These are phyloP conservation scores for Aphrophora alni DNA, from an alignment of 2,888 invertebrate species.

Conservation along the genomic window DNA sequence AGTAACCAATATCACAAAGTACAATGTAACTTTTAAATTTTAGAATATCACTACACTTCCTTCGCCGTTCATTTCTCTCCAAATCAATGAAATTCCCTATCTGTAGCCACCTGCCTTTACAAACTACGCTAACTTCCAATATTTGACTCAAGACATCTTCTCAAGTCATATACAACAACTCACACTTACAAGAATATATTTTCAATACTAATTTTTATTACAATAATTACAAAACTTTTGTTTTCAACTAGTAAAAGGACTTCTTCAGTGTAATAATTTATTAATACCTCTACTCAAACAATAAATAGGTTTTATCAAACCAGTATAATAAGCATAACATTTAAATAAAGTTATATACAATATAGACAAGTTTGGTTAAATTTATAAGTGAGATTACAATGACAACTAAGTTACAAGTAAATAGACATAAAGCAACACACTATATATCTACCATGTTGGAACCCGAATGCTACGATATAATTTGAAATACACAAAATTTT, in stretches of 20 bases:
- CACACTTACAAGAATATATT: too few relatives aligned
- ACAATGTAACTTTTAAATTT: too few relatives aligned
- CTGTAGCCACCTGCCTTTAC: too few relatives aligned
- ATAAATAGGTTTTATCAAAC: background rate
- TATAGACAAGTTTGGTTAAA: background rate
- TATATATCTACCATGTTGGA: background rate
- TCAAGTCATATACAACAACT: too few relatives aligned
- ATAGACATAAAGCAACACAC: background rate
- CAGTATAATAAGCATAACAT: background rate
- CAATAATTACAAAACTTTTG: background rate
- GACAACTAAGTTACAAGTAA: background rate
- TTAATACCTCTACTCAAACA: background rate
- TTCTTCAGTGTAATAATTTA: too few relatives aligned
- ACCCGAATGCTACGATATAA: background rate
- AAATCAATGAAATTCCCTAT: too few relatives aligned
- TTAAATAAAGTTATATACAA: background rate
- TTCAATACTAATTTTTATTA: background rate
- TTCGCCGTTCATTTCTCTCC: too few relatives aligned
- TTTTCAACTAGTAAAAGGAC: too few relatives aligned
- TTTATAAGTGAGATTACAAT: background rate
- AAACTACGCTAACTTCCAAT: too few relatives aligned
- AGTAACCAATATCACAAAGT: too few relatives aligned
- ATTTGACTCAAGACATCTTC: too few relatives aligned
- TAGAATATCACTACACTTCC: too few relatives aligned
- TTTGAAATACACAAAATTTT: background rate